Percentiles rank a stretch among this genome's conserved stretches.
These are phyloP conservation scores for Platichthys stellatus DNA, from an alignment of 2,113 vertebrate genomes.

Conservation along the genomic window DNA sequence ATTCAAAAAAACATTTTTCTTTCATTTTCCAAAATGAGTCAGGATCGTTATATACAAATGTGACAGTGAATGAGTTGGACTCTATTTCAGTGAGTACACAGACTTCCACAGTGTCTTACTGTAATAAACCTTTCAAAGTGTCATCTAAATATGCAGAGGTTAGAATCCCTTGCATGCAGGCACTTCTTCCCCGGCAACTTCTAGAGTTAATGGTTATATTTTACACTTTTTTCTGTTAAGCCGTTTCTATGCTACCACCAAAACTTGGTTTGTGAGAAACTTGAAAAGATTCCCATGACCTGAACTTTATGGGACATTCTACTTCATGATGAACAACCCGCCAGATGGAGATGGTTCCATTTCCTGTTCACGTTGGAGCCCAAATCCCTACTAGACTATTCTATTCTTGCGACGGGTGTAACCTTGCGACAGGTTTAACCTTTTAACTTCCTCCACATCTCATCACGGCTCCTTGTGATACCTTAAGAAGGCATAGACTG, in stretches of 20 bases:
- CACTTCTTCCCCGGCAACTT: slow-evolving; percentile 1
- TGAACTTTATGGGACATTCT: slow-evolving; percentile 36
- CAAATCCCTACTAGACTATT: slow-evolving; percentile 25
- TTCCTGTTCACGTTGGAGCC: slow-evolving; percentile 42
- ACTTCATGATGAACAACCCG: slow-evolving; percentile 50
- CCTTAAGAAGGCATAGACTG: slow-evolving; percentile 18
- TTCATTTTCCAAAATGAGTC: neutral
- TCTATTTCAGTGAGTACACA: neutral
- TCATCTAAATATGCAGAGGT: slow-evolving; percentile 5
- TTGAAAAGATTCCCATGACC: slow-evolving; percentile 27
- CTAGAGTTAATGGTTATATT: slow-evolving; percentile 3
- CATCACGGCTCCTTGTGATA: slow-evolving; percentile 25
- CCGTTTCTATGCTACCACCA: neutral
- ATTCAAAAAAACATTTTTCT: neutral
- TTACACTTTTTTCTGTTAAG: slow-evolving; percentile 19
- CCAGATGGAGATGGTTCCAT: slow-evolving; percentile 31
- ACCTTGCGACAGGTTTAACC: slow-evolving; percentile 67
- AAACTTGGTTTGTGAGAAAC: slow-evolving; percentile 20
- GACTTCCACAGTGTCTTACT: neutral
- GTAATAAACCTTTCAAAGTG: slow-evolving; percentile 15
- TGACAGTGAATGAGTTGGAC: neutral
- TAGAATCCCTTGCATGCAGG: neutral
- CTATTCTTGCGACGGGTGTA: slow-evolving; percentile 41
- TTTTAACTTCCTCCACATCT: slow-evolving; percentile 61
- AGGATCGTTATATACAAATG: neutral